phyloP scores from a whole-genome alignment of 2,888 invertebrate species.

The Cataglyphis rosenhaueri region DNA sequence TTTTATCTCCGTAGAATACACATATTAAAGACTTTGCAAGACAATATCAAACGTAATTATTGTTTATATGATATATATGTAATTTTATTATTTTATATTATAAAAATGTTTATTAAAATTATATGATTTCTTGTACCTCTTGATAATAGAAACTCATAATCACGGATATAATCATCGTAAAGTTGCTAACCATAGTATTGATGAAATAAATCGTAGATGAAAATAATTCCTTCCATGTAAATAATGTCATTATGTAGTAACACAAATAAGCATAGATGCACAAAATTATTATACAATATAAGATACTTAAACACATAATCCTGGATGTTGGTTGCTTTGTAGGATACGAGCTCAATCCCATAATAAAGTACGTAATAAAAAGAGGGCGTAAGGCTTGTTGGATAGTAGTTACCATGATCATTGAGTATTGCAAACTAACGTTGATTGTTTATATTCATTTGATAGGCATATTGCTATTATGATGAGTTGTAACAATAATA shows the following conservation, averaged over 20 bases:
- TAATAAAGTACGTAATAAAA: background rate
- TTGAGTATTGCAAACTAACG: background rate
- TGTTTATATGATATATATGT: background rate
- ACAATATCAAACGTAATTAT: too few species aligned
- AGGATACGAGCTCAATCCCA: constrained; percentile 1
- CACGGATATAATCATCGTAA: background rate
- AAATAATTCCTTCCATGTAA: background rate
- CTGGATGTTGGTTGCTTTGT: background rate
- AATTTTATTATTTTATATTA: background rate
- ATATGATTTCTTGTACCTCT: background rate
- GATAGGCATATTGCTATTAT: background rate
- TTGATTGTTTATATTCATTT: background rate
- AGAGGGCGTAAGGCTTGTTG: constrained; percentile 14
- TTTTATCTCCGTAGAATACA: too few species aligned
- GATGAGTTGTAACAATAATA: background rate
- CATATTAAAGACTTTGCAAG: too few species aligned
- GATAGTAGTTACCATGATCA: background rate
- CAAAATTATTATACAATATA: constrained; percentile 18
- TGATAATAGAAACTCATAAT: constrained; percentile 1
- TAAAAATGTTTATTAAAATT: background rate
- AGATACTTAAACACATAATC: background rate
- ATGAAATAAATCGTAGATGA: background rate
- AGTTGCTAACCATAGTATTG: too few species aligned
- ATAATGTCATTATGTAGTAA: background rate
- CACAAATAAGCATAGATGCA: background rate